phyloP scores from a whole-genome alignment of 2,113 vertebrate species.

The Australoheros scitulus region DNA sequence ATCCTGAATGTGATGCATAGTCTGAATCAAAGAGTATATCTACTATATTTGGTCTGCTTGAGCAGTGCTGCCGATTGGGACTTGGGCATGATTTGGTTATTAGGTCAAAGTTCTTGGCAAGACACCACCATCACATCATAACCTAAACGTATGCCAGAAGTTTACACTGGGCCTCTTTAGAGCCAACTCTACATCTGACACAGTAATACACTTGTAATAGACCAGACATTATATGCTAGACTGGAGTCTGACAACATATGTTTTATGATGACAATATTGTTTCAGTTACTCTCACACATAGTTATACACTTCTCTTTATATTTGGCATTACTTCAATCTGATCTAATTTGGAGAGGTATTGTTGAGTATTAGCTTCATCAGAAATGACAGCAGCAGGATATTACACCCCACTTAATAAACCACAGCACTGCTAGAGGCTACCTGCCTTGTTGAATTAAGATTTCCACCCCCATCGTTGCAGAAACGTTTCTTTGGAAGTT shows the following conservation, averaged over 20 bases:
- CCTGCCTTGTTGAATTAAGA: constrained; percentile 12
- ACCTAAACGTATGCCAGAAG: not conserved
- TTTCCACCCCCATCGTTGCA: not conserved
- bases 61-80: constrained; percentile 11
- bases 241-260: not conserved
- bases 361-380: constrained; percentile 5
- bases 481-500: not conserved
- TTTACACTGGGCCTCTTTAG: not conserved
- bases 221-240: not conserved
- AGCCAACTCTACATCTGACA: constrained; percentile 13
- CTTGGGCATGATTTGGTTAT: constrained; percentile 23
- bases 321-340: not conserved
- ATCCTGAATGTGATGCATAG: not conserved
- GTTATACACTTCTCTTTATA: not conserved
- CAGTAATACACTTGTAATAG: not conserved
- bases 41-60: not conserved
- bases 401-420: constrained; percentile 21
- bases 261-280: constrained; percentile 4
- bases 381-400: constrained; percentile 34
- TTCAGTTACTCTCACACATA: constrained; percentile 2
- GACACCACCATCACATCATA: constrained; percentile 1
- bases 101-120: constrained; percentile 28
- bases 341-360: constrained; percentile 11
- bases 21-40: not conserved
- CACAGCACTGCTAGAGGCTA: constrained; percentile 1